phyloP scores from a whole-genome alignment of 2,113 vertebrate species.

The human region DNA sequence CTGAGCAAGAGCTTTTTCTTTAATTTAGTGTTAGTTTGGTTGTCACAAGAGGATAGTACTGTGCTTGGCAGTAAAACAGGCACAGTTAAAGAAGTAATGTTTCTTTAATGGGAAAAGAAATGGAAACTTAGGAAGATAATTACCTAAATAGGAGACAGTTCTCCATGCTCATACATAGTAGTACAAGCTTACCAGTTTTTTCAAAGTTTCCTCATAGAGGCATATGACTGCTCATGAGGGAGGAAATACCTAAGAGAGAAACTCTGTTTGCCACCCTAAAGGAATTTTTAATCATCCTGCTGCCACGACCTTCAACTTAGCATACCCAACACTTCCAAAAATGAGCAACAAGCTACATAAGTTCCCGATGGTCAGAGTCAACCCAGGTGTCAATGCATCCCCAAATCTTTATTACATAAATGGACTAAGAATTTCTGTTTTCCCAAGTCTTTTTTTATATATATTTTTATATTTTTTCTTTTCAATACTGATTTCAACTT shows the following conservation, averaged over 20 bases:
- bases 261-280: not conserved
- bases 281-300: not conserved
- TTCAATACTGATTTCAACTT: not conserved
- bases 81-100: conserved; percentile 58
- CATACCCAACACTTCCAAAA: not conserved
- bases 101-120: conserved; percentile 51
- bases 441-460: not conserved
- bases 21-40: conserved; percentile 38
- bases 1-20: conserved; percentile 24
- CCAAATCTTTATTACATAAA: not conserved
- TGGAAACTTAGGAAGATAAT: conserved; percentile 49
- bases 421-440: not conserved
- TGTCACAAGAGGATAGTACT: conserved; percentile 44
- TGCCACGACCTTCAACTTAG: not conserved
- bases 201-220: not conserved
- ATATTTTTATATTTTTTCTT: not conserved
- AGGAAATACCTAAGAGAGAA: not conserved
- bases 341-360: fast-evolving
- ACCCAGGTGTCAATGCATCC: not conserved
- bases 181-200: not conserved
- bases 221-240: not conserved
- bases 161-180: conserved; percentile 28
- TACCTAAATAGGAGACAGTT: conserved; percentile 49
- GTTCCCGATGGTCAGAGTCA: not conserved
- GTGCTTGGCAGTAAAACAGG: conserved; percentile 43